Evolutionary conservation across 2,113 vertebrate genomes (phyloP).

Genomic region (Pipa parva): DNA sequence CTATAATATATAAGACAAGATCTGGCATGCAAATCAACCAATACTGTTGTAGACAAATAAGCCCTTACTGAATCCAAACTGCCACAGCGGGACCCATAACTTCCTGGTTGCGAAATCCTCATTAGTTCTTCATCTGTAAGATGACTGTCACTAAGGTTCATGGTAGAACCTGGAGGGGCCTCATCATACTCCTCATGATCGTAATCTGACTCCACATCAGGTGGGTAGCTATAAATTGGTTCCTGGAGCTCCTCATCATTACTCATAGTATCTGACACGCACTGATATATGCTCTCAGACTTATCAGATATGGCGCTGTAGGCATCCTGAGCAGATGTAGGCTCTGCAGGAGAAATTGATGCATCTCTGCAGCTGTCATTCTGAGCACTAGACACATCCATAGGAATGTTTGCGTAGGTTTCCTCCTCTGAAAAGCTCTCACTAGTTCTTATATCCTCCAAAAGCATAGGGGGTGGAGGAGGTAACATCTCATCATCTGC

Average conservation of each 20-base stretch:
- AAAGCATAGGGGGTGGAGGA: constrained; percentile 56
- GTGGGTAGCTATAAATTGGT: constrained; percentile 72
- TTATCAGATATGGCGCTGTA: constrained; percentile 29
- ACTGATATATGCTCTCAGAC: constrained; percentile 58
- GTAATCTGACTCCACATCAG: constrained; percentile 80
- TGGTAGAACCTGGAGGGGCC: constrained; percentile 58
- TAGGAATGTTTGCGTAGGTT: constrained; percentile 27
- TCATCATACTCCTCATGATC: constrained; percentile 86
- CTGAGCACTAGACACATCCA: constrained; percentile 11
- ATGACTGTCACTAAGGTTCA: constrained; percentile 65
- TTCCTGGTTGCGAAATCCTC: constrained; percentile 77
- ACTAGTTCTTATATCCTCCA: constrained; percentile 41
- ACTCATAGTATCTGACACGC: constrained; percentile 60
- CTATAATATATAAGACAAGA: no score
- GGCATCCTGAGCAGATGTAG: constrained; percentile 28
- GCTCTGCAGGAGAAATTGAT: constrained; percentile 2
- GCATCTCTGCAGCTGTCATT: constrained; percentile 10
- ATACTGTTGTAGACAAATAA: no score
- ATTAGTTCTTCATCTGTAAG: constrained; percentile 66
- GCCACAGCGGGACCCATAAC: constrained; percentile 77
- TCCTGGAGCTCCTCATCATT: constrained; percentile 65
- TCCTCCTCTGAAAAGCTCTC: constrained; percentile 37
- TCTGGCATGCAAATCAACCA: no score
- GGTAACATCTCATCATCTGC: constrained; percentile 69
- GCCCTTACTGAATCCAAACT: constrained; percentile 83